These are phyloP conservation scores for Parazoanthus atlanticus DNA, from an alignment of 92 coral and sea anemone species.

Conservation along the genomic window DNA sequence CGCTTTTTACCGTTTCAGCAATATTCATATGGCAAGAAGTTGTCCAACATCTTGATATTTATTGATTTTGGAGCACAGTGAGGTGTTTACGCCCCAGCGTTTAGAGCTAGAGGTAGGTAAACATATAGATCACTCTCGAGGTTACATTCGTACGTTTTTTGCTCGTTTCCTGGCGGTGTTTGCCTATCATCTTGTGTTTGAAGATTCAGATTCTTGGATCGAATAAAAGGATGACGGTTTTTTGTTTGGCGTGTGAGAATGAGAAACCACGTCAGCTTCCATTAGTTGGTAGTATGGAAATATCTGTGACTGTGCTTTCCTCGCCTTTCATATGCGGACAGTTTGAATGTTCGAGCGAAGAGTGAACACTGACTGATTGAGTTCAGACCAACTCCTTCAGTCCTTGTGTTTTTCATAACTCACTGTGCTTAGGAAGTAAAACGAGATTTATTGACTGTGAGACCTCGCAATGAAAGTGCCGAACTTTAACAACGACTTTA, in stretches of 20 bases:
- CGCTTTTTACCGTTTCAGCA: background rate
- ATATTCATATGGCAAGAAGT: background rate
- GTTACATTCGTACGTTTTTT: background rate
- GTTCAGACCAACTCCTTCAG: background rate
- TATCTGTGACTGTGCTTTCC: background rate
- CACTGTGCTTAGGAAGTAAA: background rate
- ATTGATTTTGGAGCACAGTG: background rate
- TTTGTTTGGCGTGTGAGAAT: background rate
- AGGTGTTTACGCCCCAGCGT: conserved; percentile 4
- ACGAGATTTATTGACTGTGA: background rate
- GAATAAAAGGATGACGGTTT: background rate
- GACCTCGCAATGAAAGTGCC: background rate
- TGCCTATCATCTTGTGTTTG: conserved; percentile 3
- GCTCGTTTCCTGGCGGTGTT: background rate
- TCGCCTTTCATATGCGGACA: background rate
- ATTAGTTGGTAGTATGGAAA: background rate
- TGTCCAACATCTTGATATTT: background rate
- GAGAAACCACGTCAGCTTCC: background rate
- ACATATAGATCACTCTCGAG: background rate
- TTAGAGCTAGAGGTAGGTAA: conserved; percentile 8
- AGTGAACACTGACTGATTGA: background rate
- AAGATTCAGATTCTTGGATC: background rate
- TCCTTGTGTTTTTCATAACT: background rate
- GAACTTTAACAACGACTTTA: background rate
- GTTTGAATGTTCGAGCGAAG: background rate